These are phyloP conservation scores for Carterocephalus palaemon DNA, from an alignment of 2,888 invertebrate species.

Conservation along the genomic window DNA sequence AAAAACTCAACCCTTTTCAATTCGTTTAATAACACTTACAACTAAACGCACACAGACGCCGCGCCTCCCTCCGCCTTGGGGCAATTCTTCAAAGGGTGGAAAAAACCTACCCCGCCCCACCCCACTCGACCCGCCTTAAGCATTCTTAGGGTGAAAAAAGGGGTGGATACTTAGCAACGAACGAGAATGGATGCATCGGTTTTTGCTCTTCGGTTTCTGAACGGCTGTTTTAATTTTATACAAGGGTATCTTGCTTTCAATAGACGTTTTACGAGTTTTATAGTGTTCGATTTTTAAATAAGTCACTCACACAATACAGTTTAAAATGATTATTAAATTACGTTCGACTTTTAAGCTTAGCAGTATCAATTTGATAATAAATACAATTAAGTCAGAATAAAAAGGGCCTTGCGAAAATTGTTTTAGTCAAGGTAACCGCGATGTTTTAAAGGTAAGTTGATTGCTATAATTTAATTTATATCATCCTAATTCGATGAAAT, in stretches of 20 bases:
- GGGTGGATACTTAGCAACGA: slow-evolving; percentile 75
- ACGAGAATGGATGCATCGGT: slow-evolving; percentile 54
- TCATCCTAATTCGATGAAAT: too few species aligned
- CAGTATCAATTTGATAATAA: too few species aligned
- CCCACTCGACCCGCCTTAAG: slow-evolving; percentile 65
- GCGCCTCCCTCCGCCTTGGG: slow-evolving; percentile 68
- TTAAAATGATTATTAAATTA: not conserved
- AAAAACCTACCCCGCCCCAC: slow-evolving; percentile 58
- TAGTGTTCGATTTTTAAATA: not conserved
- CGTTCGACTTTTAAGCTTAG: not conserved
- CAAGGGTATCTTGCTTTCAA: not conserved
- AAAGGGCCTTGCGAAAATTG: too few species aligned
- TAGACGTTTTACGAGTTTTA: too few species aligned
- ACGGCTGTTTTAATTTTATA: slow-evolving; percentile 17
- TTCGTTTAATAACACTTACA: slow-evolving; percentile 66
- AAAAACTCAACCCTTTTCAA: slow-evolving; percentile 74
- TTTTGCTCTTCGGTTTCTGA: slow-evolving; percentile 47
- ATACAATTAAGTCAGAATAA: too few species aligned
- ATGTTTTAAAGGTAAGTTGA: too few species aligned
- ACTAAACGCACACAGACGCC: slow-evolving; percentile 55
- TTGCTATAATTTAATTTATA: too few species aligned
- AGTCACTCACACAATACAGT: not conserved
- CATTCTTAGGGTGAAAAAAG: slow-evolving; percentile 77
- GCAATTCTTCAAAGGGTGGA: slow-evolving; percentile 79
- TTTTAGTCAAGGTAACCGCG: too few species aligned